Evolutionary conservation across 1,140 invertebrate genomes (phyloP).

Genomic region (Papilio glaucus): DNA sequence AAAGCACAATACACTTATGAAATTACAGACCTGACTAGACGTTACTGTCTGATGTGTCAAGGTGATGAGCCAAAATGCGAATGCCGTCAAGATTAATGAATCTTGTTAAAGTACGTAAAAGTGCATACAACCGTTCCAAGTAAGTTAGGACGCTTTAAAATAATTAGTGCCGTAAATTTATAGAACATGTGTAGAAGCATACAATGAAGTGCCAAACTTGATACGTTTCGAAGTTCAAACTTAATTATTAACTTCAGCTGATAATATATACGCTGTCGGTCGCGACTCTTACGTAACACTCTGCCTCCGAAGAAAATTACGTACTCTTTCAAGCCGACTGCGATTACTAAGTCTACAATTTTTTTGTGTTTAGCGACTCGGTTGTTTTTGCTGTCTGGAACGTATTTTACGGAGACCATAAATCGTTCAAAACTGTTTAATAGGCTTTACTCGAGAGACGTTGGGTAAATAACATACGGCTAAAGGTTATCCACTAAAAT

Average conservation of each 20-base stretch:
- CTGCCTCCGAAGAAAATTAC: constrained; percentile 13
- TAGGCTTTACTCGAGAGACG: neutral
- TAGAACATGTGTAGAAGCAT: constrained; percentile 14
- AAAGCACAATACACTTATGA: too few species aligned
- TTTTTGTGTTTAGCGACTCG: neutral
- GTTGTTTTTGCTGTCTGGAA: neutral
- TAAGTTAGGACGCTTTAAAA: constrained; percentile 31
- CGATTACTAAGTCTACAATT: neutral
- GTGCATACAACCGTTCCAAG: neutral
- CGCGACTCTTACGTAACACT: constrained; percentile 27
- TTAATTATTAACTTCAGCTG: constrained; percentile 74
- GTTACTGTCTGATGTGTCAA: too few species aligned
- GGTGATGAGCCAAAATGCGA: too few species aligned
- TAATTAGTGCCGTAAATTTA: constrained; percentile 68
- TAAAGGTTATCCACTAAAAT: neutral
- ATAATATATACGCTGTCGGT: constrained; percentile 59
- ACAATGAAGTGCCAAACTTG: constrained; percentile 69
- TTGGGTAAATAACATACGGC: neutral
- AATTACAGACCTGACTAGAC: too few species aligned
- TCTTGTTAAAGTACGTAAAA: neutral
- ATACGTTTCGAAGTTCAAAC: constrained; percentile 66
- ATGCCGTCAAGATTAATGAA: neutral
- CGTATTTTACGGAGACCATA: constrained; percentile 10
- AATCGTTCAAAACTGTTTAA: constrained; percentile 21
- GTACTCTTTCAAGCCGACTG: neutral